Base-by-base conservation (phyloP, 2,113 vertebrate genomes). In the Microtus richardsoni region DNA sequence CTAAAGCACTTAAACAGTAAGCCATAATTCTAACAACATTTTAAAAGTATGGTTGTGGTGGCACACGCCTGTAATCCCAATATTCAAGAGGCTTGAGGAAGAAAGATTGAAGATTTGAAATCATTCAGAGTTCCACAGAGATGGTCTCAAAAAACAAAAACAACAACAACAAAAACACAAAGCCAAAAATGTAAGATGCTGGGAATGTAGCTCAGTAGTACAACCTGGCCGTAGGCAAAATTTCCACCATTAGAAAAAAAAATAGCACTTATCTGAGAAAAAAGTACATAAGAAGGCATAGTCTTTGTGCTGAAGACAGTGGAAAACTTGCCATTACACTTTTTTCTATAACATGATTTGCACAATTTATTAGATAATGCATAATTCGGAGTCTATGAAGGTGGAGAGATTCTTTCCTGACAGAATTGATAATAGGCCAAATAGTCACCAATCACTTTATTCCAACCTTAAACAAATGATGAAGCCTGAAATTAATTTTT, bases 401-500 rank as follows among this genome's bases (percentile, higher is more conserved):
- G 71, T 19, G 85, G 24, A 14, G n/a, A 82, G 44, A 66, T 8
- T 78, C 41, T 22, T 41, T 93, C 66, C 24, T 54, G 39, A 68
- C 12, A 36, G 47, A 5, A 86, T 77, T 71, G 71, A 93, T 8
- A 26, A 84, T 13, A 66, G 60, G 12, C 24, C n/a, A 62, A 94
- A 88, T 11, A 93, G 21, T 49, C 75, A 96, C 74, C 86, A 71
- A 90, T 74, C 17, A 62, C 68, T 93, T 86, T 52, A 78, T 80
- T 77, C n/a, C 75, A 89, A 88, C 80, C 90, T 71, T 88, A 90
- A 87, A 82, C 86, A 83, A 88, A 41, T 78, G 66, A 41, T 2
- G 9, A 58, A 54, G 79, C 54, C 88, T 94, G 6, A 41, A 80
- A 86, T 91, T 89, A 44, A 77, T 82, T 93, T 97, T 93, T 96